A percentile compares a stretch with the other conserved stretches of the same genome.
These are phyloP conservation scores for Pilophorus perplexus DNA, from an alignment of 2,888 invertebrate genomes.

Conservation along the genomic window DNA sequence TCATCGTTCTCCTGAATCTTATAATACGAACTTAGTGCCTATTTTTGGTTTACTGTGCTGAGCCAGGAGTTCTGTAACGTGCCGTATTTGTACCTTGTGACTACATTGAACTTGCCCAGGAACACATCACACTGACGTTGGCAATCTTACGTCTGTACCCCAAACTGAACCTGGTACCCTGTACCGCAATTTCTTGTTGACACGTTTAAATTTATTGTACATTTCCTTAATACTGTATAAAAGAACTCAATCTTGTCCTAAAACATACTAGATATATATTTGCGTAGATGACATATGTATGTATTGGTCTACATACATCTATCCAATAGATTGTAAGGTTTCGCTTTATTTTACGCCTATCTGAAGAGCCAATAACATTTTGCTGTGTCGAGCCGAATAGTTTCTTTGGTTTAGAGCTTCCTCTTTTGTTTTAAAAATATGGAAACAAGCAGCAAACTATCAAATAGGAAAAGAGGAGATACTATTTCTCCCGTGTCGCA, in stretches of 20 bases:
- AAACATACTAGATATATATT: too few relatives aligned
- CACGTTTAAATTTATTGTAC: neutral
- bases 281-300: slow-evolving; percentile 9
- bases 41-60: too few relatives aligned
- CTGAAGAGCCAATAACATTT: neutral
- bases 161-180: neutral
- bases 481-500: too few relatives aligned
- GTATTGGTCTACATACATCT: too few relatives aligned
- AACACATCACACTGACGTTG: neutral
- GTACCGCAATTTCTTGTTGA: neutral
- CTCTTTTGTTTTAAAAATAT: neutral
- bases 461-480: neutral
- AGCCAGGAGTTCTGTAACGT: too few relatives aligned
- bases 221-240: neutral
- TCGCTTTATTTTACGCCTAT: slow-evolving; percentile 1
- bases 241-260: neutral
- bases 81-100: too few relatives aligned
- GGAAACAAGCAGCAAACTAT: neutral
- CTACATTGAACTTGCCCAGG: too few relatives aligned
- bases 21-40: too few relatives aligned
- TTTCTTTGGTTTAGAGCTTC: neutral
- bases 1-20: too few relatives aligned
- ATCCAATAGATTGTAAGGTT: too few relatives aligned
- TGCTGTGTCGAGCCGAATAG: too few relatives aligned
- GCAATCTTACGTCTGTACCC: neutral